Percentiles rank a stretch among this genome's conserved stretches.
These are phyloP conservation scores for Isichthys henryi DNA, from an alignment of 2,113 vertebrate genomes.

Conservation along the genomic window DNA sequence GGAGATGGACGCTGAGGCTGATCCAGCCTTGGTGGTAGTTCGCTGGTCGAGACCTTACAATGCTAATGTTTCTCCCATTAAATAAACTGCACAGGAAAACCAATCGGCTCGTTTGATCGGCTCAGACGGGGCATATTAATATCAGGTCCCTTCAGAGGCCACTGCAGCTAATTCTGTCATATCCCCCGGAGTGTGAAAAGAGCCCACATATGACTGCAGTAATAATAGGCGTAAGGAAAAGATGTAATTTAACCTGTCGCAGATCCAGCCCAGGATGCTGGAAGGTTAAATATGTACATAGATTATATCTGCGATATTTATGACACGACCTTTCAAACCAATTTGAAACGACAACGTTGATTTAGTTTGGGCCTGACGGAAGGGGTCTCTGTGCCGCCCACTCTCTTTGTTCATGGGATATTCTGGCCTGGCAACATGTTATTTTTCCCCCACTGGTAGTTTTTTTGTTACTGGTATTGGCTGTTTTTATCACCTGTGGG, in stretches of 20 bases:
- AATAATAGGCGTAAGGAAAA: background rate
- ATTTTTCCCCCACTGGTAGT: background rate
- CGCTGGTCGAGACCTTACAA: background rate
- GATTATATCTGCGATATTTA: slow-evolving; percentile 1
- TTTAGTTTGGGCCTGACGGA: slow-evolving; percentile 25
- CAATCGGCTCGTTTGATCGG: background rate
- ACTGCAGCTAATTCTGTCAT: background rate
- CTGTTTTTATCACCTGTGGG: slow-evolving; percentile 2
- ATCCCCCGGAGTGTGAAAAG: background rate
- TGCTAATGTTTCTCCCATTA: background rate
- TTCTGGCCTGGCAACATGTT: background rate
- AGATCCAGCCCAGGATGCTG: background rate
- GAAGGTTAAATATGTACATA: background rate
- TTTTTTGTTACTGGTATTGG: background rate
- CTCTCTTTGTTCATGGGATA: background rate
- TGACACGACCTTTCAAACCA: background rate
- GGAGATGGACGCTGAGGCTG: background rate
- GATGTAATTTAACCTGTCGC: background rate
- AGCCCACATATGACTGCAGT: background rate
- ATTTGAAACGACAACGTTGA: slow-evolving; percentile 23
- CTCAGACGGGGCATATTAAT: background rate
- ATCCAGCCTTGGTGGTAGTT: background rate
- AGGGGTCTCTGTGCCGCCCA: background rate
- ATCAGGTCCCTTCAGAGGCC: background rate
- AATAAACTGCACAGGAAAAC: background rate